Percentiles rank a stretch among this genome's conserved stretches.
Conservation (phyloP, 30 jellyfish, hydroid and myxozoan genomes). For the Cassiopea xamachana region DNA sequence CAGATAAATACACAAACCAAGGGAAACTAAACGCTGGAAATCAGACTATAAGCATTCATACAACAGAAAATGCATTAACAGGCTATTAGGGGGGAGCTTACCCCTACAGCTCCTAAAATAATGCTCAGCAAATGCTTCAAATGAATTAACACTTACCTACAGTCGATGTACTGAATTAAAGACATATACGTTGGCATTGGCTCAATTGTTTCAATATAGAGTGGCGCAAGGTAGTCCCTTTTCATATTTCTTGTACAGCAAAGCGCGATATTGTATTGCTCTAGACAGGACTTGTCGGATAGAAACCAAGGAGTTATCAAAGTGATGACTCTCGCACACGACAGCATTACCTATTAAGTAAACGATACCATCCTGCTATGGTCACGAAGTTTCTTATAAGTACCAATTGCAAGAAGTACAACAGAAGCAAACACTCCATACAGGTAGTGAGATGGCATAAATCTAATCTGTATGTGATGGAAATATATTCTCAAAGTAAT, state of each 20-base stretch:
- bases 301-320: slow-evolving; percentile 70
- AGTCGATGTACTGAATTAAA: slow-evolving; percentile 83
- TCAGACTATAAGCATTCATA: too few relatives aligned
- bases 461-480: too few relatives aligned
- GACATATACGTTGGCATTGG: slow-evolving; percentile 91
- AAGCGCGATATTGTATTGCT: slow-evolving; percentile 88
- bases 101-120: background rate
- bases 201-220: slow-evolving; percentile 72
- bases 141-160: slow-evolving; percentile 60
- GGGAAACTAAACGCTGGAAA: too few relatives aligned
- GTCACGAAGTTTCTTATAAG: background rate
- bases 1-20: too few relatives aligned
- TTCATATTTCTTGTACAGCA: slow-evolving; percentile 87
- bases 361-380: background rate
- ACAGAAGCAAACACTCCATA: background rate
- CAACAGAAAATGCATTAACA: background rate
- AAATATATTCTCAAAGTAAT: too few relatives aligned
- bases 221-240: slow-evolving; percentile 90
- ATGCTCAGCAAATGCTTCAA: background rate
- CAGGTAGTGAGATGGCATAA: too few relatives aligned
- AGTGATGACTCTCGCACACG: slow-evolving; percentile 82
- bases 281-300: slow-evolving; percentile 76
- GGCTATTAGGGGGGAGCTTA: background rate
- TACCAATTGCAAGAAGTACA: background rate
- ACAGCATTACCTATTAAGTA: slow-evolving; percentile 75